phyloP scores from a whole-genome alignment of 1,140 invertebrate genomes.

The Lasioglossum baleicum region DNA sequence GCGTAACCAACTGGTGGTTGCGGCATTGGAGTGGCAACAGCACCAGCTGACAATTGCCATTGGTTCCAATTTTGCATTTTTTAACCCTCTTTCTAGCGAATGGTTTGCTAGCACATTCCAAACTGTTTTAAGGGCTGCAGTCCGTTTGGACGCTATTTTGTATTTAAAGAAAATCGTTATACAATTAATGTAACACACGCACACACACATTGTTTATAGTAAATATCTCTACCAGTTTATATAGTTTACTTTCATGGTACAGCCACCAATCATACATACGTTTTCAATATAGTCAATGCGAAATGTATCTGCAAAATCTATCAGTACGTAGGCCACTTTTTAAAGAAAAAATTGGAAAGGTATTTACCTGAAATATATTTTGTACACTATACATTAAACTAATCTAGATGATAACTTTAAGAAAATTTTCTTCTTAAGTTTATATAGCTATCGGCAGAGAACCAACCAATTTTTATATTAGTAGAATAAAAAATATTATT shows the following conservation, averaged over 20 bases:
- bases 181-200: constrained; percentile 24
- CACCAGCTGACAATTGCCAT: constrained; percentile 77
- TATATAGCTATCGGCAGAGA: not conserved
- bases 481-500: not conserved
- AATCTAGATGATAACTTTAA: not conserved
- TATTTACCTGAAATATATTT: constrained; percentile 8
- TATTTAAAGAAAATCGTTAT: constrained; percentile 71
- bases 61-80: constrained; percentile 80
- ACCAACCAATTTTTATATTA: not conserved
- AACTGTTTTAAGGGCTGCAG: constrained; percentile 69
- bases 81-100: constrained; percentile 62
- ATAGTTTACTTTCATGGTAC: not conserved
- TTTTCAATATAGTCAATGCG: not conserved
- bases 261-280: constrained; percentile 14
- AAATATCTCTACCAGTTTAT: constrained; percentile 24
- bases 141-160: constrained; percentile 74
- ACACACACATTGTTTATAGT: constrained; percentile 7
- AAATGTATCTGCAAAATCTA: not conserved
- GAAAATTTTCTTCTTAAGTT: not conserved
- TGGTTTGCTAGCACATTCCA: constrained; percentile 65
- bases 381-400: not conserved
- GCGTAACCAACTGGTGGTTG: constrained; percentile 77
- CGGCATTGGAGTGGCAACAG: constrained; percentile 71
- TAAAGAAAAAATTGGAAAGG: not conserved
- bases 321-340: not conserved